Evolutionary conservation across 2,113 vertebrate genomes (phyloP).

Genomic region (Notiomystis cincta): DNA sequence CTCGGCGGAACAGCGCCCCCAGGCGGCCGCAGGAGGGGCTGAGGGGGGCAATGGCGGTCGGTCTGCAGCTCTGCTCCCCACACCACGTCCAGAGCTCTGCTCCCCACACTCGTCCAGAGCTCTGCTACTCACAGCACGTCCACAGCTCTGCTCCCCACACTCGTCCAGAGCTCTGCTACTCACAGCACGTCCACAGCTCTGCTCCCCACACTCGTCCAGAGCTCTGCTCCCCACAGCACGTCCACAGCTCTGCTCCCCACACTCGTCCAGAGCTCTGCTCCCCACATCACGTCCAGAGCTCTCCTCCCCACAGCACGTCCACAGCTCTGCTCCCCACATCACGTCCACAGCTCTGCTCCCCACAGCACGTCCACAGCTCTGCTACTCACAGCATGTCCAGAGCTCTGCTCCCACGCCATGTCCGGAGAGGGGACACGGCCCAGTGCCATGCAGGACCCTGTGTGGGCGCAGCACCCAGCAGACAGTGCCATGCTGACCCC

Average conservation of each 20-base stretch:
- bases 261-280: fast-evolving
- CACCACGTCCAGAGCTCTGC: fast-evolving
- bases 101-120: background rate
- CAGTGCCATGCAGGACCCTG: background rate
- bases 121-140: fast-evolving
- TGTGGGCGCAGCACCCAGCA: fast-evolving
- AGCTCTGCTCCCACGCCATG: background rate
- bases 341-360: background rate
- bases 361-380: background rate
- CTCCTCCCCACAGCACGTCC: no score
- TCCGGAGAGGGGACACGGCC: background rate
- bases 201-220: background rate
- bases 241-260: background rate
- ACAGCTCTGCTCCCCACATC: background rate
- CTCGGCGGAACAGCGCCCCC: background rate
- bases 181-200: fast-evolving
- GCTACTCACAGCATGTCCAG: background rate
- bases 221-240: background rate
- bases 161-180: no score
- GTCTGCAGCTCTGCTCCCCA: background rate
- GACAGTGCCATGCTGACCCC: background rate
- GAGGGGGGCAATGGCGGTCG: background rate
- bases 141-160: background rate
- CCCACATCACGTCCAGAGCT: no score
- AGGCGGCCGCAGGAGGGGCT: background rate